Evolutionary conservation across 2,797 vertebrate species (phyloP).

Genomic region (Ambastaia sidthimunki): DNA sequence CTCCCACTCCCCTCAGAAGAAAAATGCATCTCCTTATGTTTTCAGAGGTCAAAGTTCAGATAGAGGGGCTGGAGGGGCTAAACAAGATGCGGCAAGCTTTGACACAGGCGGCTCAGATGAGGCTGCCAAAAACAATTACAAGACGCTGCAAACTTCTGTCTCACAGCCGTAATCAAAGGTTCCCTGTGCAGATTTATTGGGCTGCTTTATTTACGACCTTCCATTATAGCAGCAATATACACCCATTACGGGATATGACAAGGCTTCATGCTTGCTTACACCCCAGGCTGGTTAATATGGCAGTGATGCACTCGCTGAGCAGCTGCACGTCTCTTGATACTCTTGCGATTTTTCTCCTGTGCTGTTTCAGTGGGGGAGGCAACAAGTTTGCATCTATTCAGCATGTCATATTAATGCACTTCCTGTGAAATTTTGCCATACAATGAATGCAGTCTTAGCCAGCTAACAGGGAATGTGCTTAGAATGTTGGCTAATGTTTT

Average conservation of each 20-base stretch:
- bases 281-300: conserved; percentile 50
- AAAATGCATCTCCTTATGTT: conserved; percentile 75
- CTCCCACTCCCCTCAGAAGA: conserved; percentile 68
- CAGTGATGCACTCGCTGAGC: conserved; percentile 43
- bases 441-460: neutral
- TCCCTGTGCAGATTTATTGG: conserved; percentile 79
- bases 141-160: conserved; percentile 56
- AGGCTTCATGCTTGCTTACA: conserved; percentile 61
- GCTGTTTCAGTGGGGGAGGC: neutral
- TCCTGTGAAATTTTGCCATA: neutral
- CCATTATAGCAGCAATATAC: conserved; percentile 79
- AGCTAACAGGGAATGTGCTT: too few species aligned
- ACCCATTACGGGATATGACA: conserved; percentile 84
- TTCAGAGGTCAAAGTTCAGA: conserved; percentile 80
- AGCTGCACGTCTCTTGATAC: conserved; percentile 18
- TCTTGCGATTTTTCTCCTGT: neutral
- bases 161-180: conserved; percentile 76
- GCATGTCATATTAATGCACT: neutral
- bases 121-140: conserved; percentile 77
- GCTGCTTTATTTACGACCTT: conserved; percentile 78
- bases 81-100: conserved; percentile 74
- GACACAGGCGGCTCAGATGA: conserved; percentile 67
- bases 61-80: conserved; percentile 61
- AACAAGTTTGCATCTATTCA: conserved; percentile 12
- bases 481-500: too few species aligned